Evolutionary conservation across 2,888 invertebrate genomes (phyloP).

Genomic region (Cerastis rubricosa): DNA sequence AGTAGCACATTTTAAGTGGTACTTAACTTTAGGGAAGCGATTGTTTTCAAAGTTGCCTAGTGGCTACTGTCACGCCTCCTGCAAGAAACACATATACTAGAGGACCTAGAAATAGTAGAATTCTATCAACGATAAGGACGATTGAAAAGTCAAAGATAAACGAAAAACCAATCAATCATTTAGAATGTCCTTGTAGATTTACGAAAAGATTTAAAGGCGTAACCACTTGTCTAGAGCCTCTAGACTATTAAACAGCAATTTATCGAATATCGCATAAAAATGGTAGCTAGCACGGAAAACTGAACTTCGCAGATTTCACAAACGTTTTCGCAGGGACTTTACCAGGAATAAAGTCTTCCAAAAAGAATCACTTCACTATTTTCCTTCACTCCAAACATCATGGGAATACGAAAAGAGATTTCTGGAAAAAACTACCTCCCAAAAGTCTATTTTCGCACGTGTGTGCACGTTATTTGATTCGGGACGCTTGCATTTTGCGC

Average conservation of each 20-base stretch:
- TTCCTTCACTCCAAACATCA: constrained; percentile 30
- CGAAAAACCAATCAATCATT: background rate
- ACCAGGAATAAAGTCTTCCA: background rate
- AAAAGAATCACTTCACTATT: constrained; percentile 35
- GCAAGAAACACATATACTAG: background rate
- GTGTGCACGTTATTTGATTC: constrained; percentile 58
- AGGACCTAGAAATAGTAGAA: background rate
- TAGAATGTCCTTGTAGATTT: background rate
- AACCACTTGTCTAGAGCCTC: background rate
- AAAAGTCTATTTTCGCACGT: constrained; percentile 52
- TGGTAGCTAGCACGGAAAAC: background rate
- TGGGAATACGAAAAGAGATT: constrained; percentile 46
- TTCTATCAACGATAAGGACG: background rate
- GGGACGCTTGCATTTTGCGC: constrained; percentile 39
- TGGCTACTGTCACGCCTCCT: background rate
- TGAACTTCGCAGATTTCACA: background rate
- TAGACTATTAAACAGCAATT: background rate
- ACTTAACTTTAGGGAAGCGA: background rate
- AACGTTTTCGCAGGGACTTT: constrained; percentile 11
- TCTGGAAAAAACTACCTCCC: constrained; percentile 40
- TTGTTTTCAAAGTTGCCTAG: background rate
- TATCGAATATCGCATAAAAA: background rate
- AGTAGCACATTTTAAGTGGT: background rate
- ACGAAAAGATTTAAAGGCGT: background rate
- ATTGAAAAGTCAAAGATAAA: background rate